A percentile compares a stretch with the other conserved stretches of the same genome.
phyloP scores from a whole-genome alignment of 2,113 vertebrate genomes.

The Heterocephalus glaber region DNA sequence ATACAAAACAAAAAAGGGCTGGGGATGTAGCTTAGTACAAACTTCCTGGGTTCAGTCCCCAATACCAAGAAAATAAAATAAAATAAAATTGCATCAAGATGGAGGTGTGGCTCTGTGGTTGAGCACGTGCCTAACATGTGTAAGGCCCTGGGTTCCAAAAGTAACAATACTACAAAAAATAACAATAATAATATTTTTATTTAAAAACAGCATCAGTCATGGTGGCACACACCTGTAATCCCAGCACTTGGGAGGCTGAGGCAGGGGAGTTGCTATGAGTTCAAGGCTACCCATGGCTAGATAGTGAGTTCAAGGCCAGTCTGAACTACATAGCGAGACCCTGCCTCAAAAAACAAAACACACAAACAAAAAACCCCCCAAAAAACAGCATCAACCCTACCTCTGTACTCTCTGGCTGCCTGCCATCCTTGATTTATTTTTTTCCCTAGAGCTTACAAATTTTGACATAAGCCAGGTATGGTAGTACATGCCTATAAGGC shows the following conservation, averaged over 20 bases:
- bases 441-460: slow-evolving; percentile 40
- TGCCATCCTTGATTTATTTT: slow-evolving; percentile 19
- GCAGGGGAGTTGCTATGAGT: too few species aligned
- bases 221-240: too few species aligned
- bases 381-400: background rate
- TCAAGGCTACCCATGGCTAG: too few species aligned
- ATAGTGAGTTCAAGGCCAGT: too few species aligned
- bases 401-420: background rate
- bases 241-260: too few species aligned
- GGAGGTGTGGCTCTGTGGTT: background rate
- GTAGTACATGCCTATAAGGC: background rate
- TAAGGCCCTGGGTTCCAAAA: background rate
- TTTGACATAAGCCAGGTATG: background rate
- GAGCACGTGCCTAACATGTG: background rate
- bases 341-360: background rate
- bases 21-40: too few species aligned
- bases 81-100: background rate
- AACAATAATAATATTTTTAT: background rate
- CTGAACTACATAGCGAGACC: too few species aligned
- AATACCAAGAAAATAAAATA: background rate
- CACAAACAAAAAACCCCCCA: background rate
- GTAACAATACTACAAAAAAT: background rate
- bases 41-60: background rate
- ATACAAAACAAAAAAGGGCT: too few species aligned
- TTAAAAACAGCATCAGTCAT: too few species aligned